Base-by-base conservation (phyloP, 2,113 vertebrate species). In the Pristiophorus japonicus region DNA sequence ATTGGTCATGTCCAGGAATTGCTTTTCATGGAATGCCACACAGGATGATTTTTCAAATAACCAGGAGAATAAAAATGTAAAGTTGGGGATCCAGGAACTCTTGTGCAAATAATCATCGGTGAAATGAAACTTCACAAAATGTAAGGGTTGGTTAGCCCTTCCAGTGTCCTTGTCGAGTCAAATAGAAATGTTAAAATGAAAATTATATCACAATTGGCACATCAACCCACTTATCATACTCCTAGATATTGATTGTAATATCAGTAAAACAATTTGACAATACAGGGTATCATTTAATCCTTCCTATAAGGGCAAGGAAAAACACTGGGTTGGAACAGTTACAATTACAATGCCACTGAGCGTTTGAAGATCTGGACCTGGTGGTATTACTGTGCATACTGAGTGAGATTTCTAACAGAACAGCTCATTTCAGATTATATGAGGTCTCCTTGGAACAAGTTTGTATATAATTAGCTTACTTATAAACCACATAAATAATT, bases 191-290 rank as follows among this genome's bases (percentile, higher is more conserved):
- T 30, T n/a, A n/a, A 91, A 18, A 7, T 87, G 55, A 16, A n/a
- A 63, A 63, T 34, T 16, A 91, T 38, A 62, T 91, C 88, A 91
- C 87, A 90, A 8, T 30, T 55, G 24, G 24, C 24, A 88, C 88
- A 91, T 59, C 59, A 91, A 63, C 55, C 27, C 11, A 91, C 55
- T 91, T 91, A 63, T 62, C 47, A 27, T 55, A n/a, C 3, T 63
- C 30, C 88, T 63, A 38, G 55, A n/a, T 91, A 91, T 63, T 91
- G 88, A 91, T 91, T 91, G 6, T 91, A 91, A 63, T 91, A 59
- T n/a, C 88, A 91, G 59, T 91, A 38, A 91, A 62, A 91, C 24
- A 87, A 87, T 87, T 87, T 70, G 67, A 70, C 67, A 70, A 24
- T 5, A n/a, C n/a, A n/a, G n/a, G n/a, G n/a, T n/a, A 78, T 63